Percentiles rank a stretch among this genome's conserved stretches.
These are phyloP conservation scores for Oncorhynchus kisutch DNA, from an alignment of 2,113 vertebrate species.

Conservation along the genomic window DNA sequence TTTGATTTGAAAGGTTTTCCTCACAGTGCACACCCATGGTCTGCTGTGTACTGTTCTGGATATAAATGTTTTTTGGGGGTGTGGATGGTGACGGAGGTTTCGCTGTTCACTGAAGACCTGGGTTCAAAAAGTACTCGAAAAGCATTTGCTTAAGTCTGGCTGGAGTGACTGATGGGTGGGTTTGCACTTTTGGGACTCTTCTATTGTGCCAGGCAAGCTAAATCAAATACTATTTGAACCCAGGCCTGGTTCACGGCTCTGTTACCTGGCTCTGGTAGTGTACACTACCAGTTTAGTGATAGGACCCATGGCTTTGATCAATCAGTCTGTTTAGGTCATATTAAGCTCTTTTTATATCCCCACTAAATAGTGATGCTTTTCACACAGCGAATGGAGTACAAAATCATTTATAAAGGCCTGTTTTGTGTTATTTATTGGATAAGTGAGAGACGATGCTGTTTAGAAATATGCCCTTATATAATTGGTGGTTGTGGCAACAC, in stretches of 20 bases:
- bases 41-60: slow-evolving; percentile 37
- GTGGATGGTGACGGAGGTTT: slow-evolving; percentile 57
- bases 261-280: slow-evolving; percentile 47
- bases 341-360: slow-evolving; percentile 38
- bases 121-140: too few relatives aligned
- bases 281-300: not conserved
- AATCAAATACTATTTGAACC: too few relatives aligned
- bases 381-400: slow-evolving; percentile 40
- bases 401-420: slow-evolving; percentile 23
- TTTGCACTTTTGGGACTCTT: too few relatives aligned
- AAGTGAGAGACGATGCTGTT: slow-evolving; percentile 35
- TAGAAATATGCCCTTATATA: slow-evolving; percentile 19
- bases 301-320: slow-evolving; percentile 38
- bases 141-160: too few relatives aligned
- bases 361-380: slow-evolving; percentile 50
- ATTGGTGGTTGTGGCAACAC: slow-evolving; percentile 1
- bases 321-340: slow-evolving; percentile 11
- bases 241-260: not conserved
- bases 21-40: slow-evolving; percentile 32
- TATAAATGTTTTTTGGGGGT: slow-evolving; percentile 5
- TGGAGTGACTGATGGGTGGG: too few relatives aligned
- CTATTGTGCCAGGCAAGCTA: too few relatives aligned
- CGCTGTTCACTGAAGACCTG: slow-evolving; percentile 34
- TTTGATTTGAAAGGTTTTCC: slow-evolving; percentile 36
- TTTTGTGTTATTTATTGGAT: slow-evolving; percentile 22